Evolutionary conservation across 2,888 invertebrate species (phyloP), one percentile per base, ranked within the genome.

Genomic region (Artemia sinica): DNA sequence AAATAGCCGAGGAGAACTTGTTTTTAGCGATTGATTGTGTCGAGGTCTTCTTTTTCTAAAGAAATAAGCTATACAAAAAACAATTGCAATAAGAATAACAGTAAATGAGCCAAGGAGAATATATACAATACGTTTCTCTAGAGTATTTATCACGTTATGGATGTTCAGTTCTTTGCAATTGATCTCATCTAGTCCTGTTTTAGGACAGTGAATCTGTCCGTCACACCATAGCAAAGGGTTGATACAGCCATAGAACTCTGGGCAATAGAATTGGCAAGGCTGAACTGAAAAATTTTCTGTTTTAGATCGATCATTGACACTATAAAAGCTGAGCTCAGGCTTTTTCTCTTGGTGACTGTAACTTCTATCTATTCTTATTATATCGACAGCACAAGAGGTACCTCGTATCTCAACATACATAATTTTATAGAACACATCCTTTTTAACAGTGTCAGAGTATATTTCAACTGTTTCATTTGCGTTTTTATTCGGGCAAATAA

Each of bases 381-480:
- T 9, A n/a, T 58, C 14, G 8, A 58, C 14, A n/a, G n/a, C 11
- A n/a, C 63, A 58, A 1, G 63, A 18, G 63, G 63, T 58, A 28
- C 63, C 63, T 28, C 63, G n/a, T 28, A 28, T 58, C 28, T 58
- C 63, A 58, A 58, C 28, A 10, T 18, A 58, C 63, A 58, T 58
- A 3, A 41, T 41, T 41, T 41, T 1, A 41, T 41, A 41, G 6
- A 41, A 41, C 14, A 28, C 63, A 28, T 58, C 63, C 63, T 10
- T 58, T n/a, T 28, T 28, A 28, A 58, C 8, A 58, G 28, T n/a
- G 28, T 58, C 63, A 28, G 63, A 58, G 28, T 18, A 58, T 58
- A 58, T 58, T 28, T 58, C 63, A n/a, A 58, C 63, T 11, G 63
- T 58, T 58, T 58, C 63, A 10, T 58, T 58, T 18, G 63, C 63